A percentile compares a stretch with the other conserved stretches of the same genome.
phyloP scores from a whole-genome alignment of 2,888 invertebrate species.

The Orthosia gothica region DNA sequence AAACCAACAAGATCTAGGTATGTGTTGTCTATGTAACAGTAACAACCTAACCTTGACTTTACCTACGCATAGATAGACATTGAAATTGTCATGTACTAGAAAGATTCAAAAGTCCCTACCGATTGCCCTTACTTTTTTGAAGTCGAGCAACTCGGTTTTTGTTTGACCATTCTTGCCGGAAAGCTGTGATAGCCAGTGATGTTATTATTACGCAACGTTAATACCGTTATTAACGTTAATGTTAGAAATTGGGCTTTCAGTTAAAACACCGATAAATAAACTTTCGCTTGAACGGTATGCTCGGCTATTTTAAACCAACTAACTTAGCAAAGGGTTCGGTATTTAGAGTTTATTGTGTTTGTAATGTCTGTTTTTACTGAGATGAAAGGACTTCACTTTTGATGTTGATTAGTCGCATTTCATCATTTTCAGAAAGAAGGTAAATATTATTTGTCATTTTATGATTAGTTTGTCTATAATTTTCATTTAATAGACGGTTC shows the following conservation, averaged over 20 bases:
- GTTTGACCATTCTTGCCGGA: no score
- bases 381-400: conserved; percentile 33
- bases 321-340: conserved; percentile 33
- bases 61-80: no score
- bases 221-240: no score
- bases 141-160: no score
- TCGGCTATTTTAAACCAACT: conserved; percentile 44
- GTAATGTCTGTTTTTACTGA: conserved; percentile 22
- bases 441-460: not conserved
- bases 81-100: no score
- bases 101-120: no score
- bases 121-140: no score
- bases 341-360: conserved; percentile 15
- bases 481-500: not conserved
- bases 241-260: conserved; percentile 32
- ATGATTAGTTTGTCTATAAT: not conserved
- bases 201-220: conserved; percentile 35
- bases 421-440: not conserved
- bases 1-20: no score
- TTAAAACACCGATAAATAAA: conserved; percentile 49
- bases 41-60: no score
- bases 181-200: no score
- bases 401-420: not conserved
- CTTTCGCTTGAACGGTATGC: conserved; percentile 18
- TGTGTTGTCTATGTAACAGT: no score